Conservation (phyloP, 2,797 vertebrate species). For the Novumbra hubbsi region DNA sequence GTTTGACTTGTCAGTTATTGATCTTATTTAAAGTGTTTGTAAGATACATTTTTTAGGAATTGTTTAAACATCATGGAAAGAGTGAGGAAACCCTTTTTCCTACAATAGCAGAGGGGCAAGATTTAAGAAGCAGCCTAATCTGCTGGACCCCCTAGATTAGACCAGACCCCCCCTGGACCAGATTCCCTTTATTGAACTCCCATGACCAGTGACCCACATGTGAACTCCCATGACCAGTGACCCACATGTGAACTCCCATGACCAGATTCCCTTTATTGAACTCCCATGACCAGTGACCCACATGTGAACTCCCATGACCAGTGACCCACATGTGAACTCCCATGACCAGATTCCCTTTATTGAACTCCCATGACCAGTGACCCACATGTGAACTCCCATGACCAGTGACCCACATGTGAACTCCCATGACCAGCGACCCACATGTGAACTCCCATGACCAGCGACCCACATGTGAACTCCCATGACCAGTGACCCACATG, state of each 20-base stretch:
- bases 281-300: not conserved
- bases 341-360: not conserved
- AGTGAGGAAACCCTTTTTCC: not conserved
- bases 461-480: not conserved
- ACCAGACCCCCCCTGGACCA: not conserved
- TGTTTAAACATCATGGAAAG: not conserved
- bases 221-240: not conserved
- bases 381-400: not conserved
- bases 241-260: not conserved
- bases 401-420: not conserved
- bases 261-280: not conserved
- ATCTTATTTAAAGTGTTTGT: too few species aligned
- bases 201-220: not conserved
- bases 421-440: too few species aligned
- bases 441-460: not conserved
- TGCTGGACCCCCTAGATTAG: not conserved
- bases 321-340: too few species aligned
- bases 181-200: not conserved
- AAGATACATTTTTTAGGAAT: not conserved
- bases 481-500: too few species aligned
- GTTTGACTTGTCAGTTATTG: not conserved
- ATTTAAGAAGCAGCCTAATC: conserved; percentile 5
- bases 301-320: not conserved
- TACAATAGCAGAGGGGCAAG: not conserved
- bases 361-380: not conserved